Base-by-base conservation (phyloP, 1,140 invertebrate species). In the Dendrolimus punctatus region DNA sequence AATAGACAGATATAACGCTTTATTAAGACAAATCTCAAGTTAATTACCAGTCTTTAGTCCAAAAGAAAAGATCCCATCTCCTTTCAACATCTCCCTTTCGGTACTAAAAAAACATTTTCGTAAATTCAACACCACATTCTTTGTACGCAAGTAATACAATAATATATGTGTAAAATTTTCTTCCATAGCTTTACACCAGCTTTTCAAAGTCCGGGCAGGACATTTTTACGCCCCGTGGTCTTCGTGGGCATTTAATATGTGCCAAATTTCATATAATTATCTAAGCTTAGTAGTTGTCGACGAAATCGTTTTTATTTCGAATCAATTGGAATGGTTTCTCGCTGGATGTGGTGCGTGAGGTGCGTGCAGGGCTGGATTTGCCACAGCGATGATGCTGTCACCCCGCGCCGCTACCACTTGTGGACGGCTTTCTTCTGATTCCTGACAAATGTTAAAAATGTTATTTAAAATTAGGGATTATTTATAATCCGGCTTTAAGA, bases 371-470 rank as follows among this genome's bases (percentile, higher is more conserved):
- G 94, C 95, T 8, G 95, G 95, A 89, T 95, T 95, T 6, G 94
- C 93, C 2, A 96, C 94, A 0, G 95, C 95, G 68, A 96, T 96
- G 63, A 96, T 95, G 78, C 95, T 94, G 70, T 94, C 93, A 2
- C 94, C 94, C 36, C 93, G 91, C 0, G 94, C 93, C 0, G 95
- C 92, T 61, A 95, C 94, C 51, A 96, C 92, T 89, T 95, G 85
- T 53, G 80, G 80, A 4, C 78, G 61, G 2, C 75, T 62, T 40
- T 76, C 71, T 8, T 89, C 88, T 38, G 72, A 58, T 6, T 83
- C 79, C 62, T 89, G 82, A 80, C 3, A 51, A 55, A 10, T 10
- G 39, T 23, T 23, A 23, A 23, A 23, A 23, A 3, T 23, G 23
- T 23, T 3, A 23, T 23, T 23, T 23, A 23, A 23, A 23, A 23